Base-by-base conservation (phyloP, 2,113 vertebrate genomes). In the Grammomys surdaster region DNA sequence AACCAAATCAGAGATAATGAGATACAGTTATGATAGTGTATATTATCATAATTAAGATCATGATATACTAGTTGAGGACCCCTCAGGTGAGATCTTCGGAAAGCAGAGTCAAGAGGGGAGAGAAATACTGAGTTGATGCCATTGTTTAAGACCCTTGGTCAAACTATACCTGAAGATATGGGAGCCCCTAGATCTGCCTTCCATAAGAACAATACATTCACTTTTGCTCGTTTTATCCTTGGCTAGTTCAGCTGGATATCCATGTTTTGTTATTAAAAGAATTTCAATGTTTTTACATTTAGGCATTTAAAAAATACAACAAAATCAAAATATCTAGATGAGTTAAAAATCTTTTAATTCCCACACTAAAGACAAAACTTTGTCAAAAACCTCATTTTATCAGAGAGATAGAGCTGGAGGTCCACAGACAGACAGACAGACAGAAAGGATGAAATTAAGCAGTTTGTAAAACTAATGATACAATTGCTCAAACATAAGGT, bases 201-300 rank as follows among this genome's bases (percentile, higher is more conserved):
- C 58, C 22, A 31, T 1, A n/a, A 54, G 28, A 67, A 19, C 14
- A 24, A 63, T 46, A 26, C 4, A 51, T 72, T 92, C 19, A 12
- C 5, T 33, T 87, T n/a, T 51, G 40, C 14, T 56, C 89, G 24
- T 78, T 93, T 93, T 85, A 16, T 28, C 36, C 76, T 93, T 94
- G 43, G 48, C 46, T 60, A 76, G 58, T 91, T 91, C 13, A 77
- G 48, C 89, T 94, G 46, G 24, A 78, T 89, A 94, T 96, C 73
- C 67, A 40, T 72, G 46, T 58, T 82, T 54, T 36, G 20, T 82
- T n/a, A 40, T 56, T 58, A 46, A 89, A 85, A 91, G 51, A 93
- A 87, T 89, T 56, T 17, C 40, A 91, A 48, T 36, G 76, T 78
- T 22, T 80, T 92, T 48, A 56, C 1, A 86, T 22, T 2, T 58